Evolutionary conservation across 2,113 vertebrate genomes (phyloP).

Genomic region (Ia io): DNA sequence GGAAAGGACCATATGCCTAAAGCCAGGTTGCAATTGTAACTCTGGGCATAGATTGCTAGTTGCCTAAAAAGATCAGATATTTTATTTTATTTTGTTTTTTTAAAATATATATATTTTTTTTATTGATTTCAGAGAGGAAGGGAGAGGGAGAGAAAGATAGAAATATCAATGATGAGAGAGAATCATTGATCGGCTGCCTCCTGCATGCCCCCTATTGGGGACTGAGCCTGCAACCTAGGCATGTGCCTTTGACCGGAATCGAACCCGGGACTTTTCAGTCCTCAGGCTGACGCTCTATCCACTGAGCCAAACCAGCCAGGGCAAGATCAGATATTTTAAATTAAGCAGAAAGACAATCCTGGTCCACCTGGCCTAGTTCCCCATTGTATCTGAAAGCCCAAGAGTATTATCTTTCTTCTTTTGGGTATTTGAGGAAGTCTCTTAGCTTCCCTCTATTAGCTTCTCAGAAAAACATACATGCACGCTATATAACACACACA

Average conservation of each 20-base stretch:
- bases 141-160: too few relatives aligned
- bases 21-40: not conserved
- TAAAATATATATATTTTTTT: too few relatives aligned
- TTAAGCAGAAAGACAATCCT: not conserved
- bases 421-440: not conserved
- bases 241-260: too few relatives aligned
- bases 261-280: too few relatives aligned
- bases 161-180: too few relatives aligned
- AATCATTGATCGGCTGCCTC: too few relatives aligned
- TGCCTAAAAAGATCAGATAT: not conserved
- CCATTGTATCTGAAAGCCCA: not conserved
- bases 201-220: too few relatives aligned
- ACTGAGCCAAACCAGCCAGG: too few relatives aligned
- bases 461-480: not conserved
- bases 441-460: not conserved
- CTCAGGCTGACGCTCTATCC: too few relatives aligned
- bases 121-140: too few relatives aligned
- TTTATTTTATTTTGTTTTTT: too few relatives aligned
- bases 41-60: not conserved
- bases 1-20: not conserved
- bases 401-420: not conserved
- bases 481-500: not conserved
- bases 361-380: not conserved
- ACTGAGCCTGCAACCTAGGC: too few relatives aligned
- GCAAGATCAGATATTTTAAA: not conserved